Base-by-base conservation (phyloP, 2,113 vertebrate species). In the Phalacrocorax pelagicus region DNA sequence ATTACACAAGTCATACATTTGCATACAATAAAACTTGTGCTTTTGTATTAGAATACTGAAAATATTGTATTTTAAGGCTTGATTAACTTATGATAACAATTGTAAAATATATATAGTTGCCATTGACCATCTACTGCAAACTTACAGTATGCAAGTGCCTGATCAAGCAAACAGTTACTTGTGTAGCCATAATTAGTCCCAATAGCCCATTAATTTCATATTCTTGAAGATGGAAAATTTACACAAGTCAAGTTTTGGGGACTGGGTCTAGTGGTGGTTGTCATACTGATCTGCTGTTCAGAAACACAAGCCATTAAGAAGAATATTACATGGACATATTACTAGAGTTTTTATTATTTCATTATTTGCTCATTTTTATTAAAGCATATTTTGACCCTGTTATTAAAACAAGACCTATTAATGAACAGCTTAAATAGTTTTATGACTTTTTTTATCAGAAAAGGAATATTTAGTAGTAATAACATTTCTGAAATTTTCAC, bases 121-220 rank as follows among this genome's bases (percentile, higher is more conserved):
- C 8, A 22, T 22, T 29, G 11, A 46, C 63, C 17, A 9, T 51
- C n/a, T 90, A 27, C 40, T 38, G 16, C 8, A 89, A 71, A 71
- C 6, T 69, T 71, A n/a, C 1, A 2, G 7, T 6, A 1, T 49
- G 17, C 4, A 0, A 20, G 44, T 65, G 7, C 11, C 21, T 77
- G 16, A 75, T 36, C 12, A 87, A 92, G 23, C 11, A 80, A 88
- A 51, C 2, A 40, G 22, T 63, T 81, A 85, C 20, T 15, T 11
- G 11, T 65, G 15, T 47, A 36, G 67, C 22, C 30, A 29, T 30
- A 40, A 54, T 66, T 75, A 79, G 17, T 38, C 20, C 9, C 21
- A 79, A 54, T 42, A 66, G 13, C 22, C 26, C 27, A 30, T 46
- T 94, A 71, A 54, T 66, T 63, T 89, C 23, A 40, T 79, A 15